Evolutionary conservation across 2,888 invertebrate genomes (phyloP).

Genomic region (Phania funesta): DNA sequence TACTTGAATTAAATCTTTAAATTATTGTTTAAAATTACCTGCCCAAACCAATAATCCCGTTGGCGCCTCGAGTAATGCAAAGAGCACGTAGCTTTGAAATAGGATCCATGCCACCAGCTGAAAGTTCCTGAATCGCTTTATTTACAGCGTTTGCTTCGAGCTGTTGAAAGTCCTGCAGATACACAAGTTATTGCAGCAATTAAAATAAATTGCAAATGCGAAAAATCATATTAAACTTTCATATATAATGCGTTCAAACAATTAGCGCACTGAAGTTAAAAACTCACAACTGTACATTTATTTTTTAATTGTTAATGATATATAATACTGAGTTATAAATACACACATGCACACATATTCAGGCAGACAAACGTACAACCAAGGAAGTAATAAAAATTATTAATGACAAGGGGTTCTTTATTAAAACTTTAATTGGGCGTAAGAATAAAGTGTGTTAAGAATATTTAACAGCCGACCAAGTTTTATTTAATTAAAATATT

Average conservation of each 20-base stretch:
- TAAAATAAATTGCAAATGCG: background rate
- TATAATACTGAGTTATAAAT: background rate
- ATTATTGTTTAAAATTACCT: constrained; percentile 82
- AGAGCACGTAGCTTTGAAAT: constrained; percentile 91
- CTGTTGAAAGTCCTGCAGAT: constrained; percentile 77
- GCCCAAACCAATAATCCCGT: constrained; percentile 93
- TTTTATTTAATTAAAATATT: background rate
- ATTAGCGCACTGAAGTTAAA: constrained; percentile 37
- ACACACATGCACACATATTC: background rate
- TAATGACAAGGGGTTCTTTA: constrained; percentile 40
- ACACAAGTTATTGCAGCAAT: constrained; percentile 55
- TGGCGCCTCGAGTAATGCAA: constrained; percentile 92
- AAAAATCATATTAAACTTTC: constrained; percentile 1
- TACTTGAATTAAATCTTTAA: background rate
- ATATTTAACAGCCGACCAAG: background rate
- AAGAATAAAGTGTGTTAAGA: constrained; percentile 23
- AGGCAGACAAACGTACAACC: background rate
- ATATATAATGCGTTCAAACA: constrained; percentile 19
- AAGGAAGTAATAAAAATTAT: constrained; percentile 42
- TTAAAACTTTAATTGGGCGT: constrained; percentile 47
- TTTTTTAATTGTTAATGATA: constrained; percentile 24
- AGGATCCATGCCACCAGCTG: constrained; percentile 86
- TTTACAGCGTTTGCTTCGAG: constrained; percentile 90
- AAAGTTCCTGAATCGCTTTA: constrained; percentile 86
- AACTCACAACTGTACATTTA: constrained; percentile 8